Evolutionary conservation across 2,797 vertebrate species (phyloP), one percentile per base, ranked within the genome.

Genomic region (Cyclopterus lumpus): DNA sequence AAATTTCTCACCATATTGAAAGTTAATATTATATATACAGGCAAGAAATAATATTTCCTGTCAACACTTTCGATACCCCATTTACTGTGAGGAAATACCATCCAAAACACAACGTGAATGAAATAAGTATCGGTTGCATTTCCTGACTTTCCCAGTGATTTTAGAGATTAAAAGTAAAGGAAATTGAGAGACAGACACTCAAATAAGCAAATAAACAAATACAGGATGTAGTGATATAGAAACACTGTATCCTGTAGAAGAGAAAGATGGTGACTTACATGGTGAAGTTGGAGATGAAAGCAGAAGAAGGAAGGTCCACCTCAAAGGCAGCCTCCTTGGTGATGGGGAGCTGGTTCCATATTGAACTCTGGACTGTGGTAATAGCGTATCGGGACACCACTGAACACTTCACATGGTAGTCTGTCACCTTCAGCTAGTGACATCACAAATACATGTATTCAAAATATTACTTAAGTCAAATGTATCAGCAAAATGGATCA

Each of bases 231-330:
- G 8, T 34, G 61, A 58, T n/a, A 30, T 8, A 11, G 46, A 69
- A 8, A 22, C 2, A 1, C 10, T 30, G 28, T 20, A 1, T 4
- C 5, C 6, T 65, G 42, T n/a, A 53, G 24, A 28, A 3, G 20
- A 2, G 51, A 16, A 24, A 44, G 32, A 32, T 4, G 2, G 4
- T 12, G 71, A 93, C 95, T 96, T 78, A 96, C 95, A 97, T 94
- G 83, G 94, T 95, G 82, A 97, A 97, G 93, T 97, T 97, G 85
- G 96, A 97, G 84, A 97, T 96, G 90, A 97, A 97, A 1, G 96
- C 95, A 0, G 96, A 84, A 10, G 88, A 89, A 26, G 96, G 95
- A 71, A 97, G 92, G 84, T 97, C 94, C 83, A 97, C 91, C 77
- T 97, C 95, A 54, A 97, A 97, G 38, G 94, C 90, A 0, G 95